These are phyloP conservation scores for Amphiduros pacificus DNA, from an alignment of 2,888 invertebrate genomes.

Conservation along the genomic window DNA sequence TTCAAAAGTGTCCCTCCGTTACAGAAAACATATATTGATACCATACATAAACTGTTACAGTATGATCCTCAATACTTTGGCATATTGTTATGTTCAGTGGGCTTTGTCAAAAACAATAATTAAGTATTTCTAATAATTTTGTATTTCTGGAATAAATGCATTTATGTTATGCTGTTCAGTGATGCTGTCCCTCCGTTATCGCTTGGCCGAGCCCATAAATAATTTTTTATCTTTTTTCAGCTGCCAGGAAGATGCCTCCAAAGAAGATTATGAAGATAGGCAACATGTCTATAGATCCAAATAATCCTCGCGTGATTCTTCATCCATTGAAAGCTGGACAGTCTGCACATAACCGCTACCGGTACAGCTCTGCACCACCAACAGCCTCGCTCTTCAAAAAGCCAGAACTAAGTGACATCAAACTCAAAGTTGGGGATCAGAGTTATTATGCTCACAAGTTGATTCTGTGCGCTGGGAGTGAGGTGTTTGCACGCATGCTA, in stretches of 20 bases:
- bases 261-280: conserved; percentile 11
- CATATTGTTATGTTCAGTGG: too few species aligned
- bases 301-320: conserved; percentile 29
- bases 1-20: too few species aligned
- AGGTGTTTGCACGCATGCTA: conserved; percentile 30
- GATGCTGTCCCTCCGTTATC: too few species aligned
- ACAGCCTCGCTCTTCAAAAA: conserved; percentile 29
- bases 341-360: conserved; percentile 16
- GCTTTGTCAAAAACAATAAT: too few species aligned
- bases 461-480: conserved; percentile 30
- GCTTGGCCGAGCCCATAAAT: too few species aligned
- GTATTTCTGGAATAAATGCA: too few species aligned
- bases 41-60: too few species aligned
- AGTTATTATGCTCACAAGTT: conserved; percentile 28
- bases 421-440: conserved; percentile 25
- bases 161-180: too few species aligned
- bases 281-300: conserved; percentile 1
- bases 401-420: conserved; percentile 29
- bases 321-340: conserved; percentile 24
- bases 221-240: conserved; percentile 25
- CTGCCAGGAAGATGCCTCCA: conserved; percentile 27
- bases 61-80: too few species aligned
- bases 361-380: conserved; percentile 26
- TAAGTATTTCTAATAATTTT: too few species aligned
- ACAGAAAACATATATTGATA: too few species aligned